Evolutionary conservation across 2,113 vertebrate genomes (phyloP).

Genomic region (Pseudorhombus dupliciocellatus): DNA sequence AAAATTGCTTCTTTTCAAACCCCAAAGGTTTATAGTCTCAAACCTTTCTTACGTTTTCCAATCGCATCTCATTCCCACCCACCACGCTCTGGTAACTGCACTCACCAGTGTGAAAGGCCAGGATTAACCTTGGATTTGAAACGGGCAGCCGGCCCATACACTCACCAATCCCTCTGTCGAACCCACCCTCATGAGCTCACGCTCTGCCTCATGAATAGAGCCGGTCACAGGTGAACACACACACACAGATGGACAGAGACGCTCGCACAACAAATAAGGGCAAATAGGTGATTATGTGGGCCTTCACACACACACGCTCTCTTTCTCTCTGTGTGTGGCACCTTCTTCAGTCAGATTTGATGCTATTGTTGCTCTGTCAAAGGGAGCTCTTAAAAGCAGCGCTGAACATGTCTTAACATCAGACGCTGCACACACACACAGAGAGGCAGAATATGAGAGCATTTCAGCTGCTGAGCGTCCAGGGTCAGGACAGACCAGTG

Average conservation of each 20-base stretch:
- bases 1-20: neutral
- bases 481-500: slow-evolving; percentile 3
- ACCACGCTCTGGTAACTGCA: slow-evolving; percentile 57
- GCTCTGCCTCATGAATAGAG: slow-evolving; percentile 58
- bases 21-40: neutral
- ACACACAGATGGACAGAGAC: slow-evolving; percentile 33
- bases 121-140: slow-evolving; percentile 81
- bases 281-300: slow-evolving; percentile 28
- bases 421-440: slow-evolving; percentile 12
- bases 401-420: slow-evolving; percentile 60
- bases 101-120: slow-evolving; percentile 64
- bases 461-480: slow-evolving; percentile 20
- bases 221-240: slow-evolving; percentile 68
- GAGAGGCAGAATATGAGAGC: slow-evolving; percentile 14
- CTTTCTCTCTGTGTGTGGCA: slow-evolving; percentile 36
- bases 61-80: slow-evolving; percentile 38
- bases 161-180: slow-evolving; percentile 44
- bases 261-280: slow-evolving; percentile 45
- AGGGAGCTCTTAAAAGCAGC: slow-evolving; percentile 35
- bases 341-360: slow-evolving; percentile 52
- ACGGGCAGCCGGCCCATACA: slow-evolving; percentile 43
- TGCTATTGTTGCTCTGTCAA: slow-evolving; percentile 65
- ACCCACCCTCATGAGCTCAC: slow-evolving; percentile 72
- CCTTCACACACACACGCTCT: slow-evolving; percentile 38
- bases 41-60: slow-evolving; percentile 4